phyloP scores from a whole-genome alignment of 2,888 invertebrate genomes.

The Iphiclides podalirius region DNA sequence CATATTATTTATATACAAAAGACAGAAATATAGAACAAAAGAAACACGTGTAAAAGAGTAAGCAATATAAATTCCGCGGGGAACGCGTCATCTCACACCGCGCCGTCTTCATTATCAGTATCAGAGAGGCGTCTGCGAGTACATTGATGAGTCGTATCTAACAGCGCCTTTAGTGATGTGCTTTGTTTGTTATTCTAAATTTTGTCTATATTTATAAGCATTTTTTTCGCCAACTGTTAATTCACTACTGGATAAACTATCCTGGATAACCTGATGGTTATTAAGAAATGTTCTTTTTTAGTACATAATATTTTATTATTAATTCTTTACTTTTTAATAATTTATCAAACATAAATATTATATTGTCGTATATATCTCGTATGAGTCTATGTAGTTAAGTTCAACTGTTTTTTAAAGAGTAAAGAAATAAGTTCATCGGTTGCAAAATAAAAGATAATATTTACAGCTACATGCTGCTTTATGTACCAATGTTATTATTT shows the following conservation, averaged over 20 bases:
- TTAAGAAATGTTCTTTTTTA: too few species aligned
- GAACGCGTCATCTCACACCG: constrained; percentile 60
- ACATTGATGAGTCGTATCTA: constrained; percentile 43
- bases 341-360: too few species aligned
- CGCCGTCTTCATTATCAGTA: constrained; percentile 50
- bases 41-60: constrained; percentile 31
- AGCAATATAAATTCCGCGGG: constrained; percentile 55
- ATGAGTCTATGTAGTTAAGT: too few species aligned
- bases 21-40: background rate
- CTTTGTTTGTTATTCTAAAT: background rate
- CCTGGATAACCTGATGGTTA: too few species aligned
- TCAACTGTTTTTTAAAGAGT: background rate
- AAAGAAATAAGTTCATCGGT: background rate
- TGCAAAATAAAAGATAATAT: background rate
- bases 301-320: too few species aligned
- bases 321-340: too few species aligned
- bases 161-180: constrained; percentile 46
- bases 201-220: too few species aligned
- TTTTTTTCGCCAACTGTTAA: too few species aligned
- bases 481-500: background rate
- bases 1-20: too few species aligned
- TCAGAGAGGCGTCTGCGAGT: constrained; percentile 47
- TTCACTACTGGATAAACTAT: too few species aligned
- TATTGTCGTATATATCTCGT: too few species aligned
- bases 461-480: background rate